Evolutionary conservation across 2,797 vertebrate genomes (phyloP), one percentile per base, ranked within the genome.

Genomic region (Smutsia gigantea): DNA sequence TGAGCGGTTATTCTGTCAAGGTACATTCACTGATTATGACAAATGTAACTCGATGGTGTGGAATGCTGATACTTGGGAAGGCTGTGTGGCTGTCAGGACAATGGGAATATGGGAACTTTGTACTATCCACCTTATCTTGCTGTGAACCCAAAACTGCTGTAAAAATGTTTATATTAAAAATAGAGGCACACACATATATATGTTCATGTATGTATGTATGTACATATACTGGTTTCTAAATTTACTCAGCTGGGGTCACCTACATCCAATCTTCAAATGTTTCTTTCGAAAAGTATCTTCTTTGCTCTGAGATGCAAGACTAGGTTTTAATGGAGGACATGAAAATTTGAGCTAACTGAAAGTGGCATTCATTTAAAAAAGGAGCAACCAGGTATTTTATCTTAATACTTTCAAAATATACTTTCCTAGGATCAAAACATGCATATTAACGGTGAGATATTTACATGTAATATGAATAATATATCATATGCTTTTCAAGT

Each of bases 391-490:
- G 39, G 85, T 68, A 72, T 23, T 95, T 94, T 12, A 87, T 18
- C 19, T 81, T 79, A 90, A 61, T 64, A 87, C 63, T 79, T 96
- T 66, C 9, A 90, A 90, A 90, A 88, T 59, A 83, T 9, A 34
- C 13, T 78, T 94, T 86, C 13, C 29, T 89, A 72, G 86, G 57
- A 27, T 74, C 71, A 93, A 92, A 71, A 14, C 82, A 37, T 55
- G 1, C 5, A 19, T 94, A 86, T 93, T 61, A n/a, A 79, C 19
- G 64, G 13, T 49, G 3, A 74, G 82, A 90, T 93, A 53, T 34
- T 93, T 37, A 34, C 57, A 37, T 8, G 4, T 25, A 81, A 34
- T 78, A 55, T 94, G 49, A 91, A 89, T 69, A 61, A 66, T 91
- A 82, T 79, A 74, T 92, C 31, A 42, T 21, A 63, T 81, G 11